Evolutionary conservation across 2,113 vertebrate genomes (phyloP).

Genomic region (Enhydra lutris): DNA sequence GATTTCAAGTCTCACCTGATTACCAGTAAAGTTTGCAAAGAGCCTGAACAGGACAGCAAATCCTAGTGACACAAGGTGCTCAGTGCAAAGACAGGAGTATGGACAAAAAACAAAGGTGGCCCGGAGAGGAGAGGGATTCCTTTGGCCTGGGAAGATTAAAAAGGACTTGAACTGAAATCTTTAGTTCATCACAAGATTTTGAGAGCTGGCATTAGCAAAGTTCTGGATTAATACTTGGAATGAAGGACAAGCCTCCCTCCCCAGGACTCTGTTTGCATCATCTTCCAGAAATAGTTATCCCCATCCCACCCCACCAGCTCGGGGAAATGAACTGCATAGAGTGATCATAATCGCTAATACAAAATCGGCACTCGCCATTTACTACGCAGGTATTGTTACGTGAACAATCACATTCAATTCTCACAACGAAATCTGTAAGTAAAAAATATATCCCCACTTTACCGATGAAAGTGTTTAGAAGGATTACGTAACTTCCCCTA

Average conservation of each 20-base stretch:
- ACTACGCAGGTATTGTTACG: background rate
- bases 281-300: background rate
- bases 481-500: background rate
- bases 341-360: background rate
- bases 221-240: conserved; percentile 7
- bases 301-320: background rate
- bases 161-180: background rate
- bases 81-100: background rate
- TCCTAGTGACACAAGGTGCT: background rate
- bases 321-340: background rate
- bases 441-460: background rate
- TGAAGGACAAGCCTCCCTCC: background rate
- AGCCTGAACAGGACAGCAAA: background rate
- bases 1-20: background rate
- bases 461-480: background rate
- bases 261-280: background rate
- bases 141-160: background rate
- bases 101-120: background rate
- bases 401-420: background rate
- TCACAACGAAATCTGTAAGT: background rate
- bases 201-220: background rate
- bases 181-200: background rate
- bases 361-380: background rate
- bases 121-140: background rate
- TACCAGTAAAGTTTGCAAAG: background rate